Evolutionary conservation across 2,113 vertebrate genomes (phyloP).

Genomic region (Syngnathus typhle): DNA sequence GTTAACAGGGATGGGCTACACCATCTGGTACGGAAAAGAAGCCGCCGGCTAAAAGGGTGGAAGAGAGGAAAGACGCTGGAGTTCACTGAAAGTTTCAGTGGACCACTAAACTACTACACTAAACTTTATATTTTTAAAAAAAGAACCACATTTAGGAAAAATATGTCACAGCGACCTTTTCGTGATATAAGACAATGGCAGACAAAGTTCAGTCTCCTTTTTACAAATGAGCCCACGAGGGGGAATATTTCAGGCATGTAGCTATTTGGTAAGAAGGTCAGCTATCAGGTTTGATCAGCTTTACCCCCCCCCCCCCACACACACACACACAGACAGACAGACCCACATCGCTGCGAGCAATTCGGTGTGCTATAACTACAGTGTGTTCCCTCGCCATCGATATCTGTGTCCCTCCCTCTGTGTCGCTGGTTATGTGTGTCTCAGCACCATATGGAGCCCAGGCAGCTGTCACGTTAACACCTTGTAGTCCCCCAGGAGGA

Average conservation of each 20-base stretch:
- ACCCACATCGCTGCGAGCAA: slow-evolving; percentile 10
- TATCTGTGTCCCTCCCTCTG: slow-evolving; percentile 1
- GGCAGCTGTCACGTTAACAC: slow-evolving; percentile 47
- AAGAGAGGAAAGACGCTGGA: not conserved
- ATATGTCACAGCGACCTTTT: slow-evolving; percentile 40
- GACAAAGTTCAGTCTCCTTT: slow-evolving; percentile 26
- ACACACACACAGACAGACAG: no score
- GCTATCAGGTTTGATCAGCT: slow-evolving; percentile 50
- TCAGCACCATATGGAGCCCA: slow-evolving; percentile 26
- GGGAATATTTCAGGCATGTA: slow-evolving; percentile 33
- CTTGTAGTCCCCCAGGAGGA: slow-evolving; percentile 7
- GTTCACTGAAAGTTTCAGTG: slow-evolving; percentile 32
- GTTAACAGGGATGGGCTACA: slow-evolving; percentile 41
- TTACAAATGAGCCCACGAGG: slow-evolving; percentile 29
- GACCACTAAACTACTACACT: slow-evolving; percentile 3
- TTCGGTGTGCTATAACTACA: slow-evolving; percentile 17
- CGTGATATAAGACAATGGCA: slow-evolving; percentile 21
- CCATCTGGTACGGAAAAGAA: slow-evolving; percentile 38
- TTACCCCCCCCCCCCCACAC: slow-evolving; percentile 24
- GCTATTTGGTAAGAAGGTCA: slow-evolving; percentile 56
- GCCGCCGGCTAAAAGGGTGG: slow-evolving; percentile 4
- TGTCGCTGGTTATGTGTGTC: slow-evolving; percentile 22
- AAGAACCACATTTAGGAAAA: slow-evolving; percentile 3
- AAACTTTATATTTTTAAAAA: slow-evolving; percentile 26
- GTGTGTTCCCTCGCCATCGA: slow-evolving; percentile 15